A percentile compares a stretch with the other conserved stretches of the same genome.
These are phyloP conservation scores for Hestina assimilis DNA, from an alignment of 1,140 invertebrate species.

Conservation along the genomic window DNA sequence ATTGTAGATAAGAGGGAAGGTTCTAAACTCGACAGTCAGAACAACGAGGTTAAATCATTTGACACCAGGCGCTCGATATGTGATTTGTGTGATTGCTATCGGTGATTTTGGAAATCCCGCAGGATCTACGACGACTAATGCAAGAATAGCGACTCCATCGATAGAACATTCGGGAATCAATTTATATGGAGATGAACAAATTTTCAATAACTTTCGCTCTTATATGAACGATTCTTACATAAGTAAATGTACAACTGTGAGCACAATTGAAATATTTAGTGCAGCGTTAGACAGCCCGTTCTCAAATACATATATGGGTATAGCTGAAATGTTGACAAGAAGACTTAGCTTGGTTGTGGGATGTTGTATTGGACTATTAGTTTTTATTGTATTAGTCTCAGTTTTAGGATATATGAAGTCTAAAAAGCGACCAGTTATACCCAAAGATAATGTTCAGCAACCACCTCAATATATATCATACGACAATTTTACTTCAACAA, in stretches of 20 bases:
- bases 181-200: conserved; percentile 74
- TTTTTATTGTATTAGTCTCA: conserved; percentile 89
- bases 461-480: conserved; percentile 80
- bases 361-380: conserved; percentile 90
- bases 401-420: conserved; percentile 91
- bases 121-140: conserved; percentile 63
- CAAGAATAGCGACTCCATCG: conserved; percentile 72
- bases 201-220: conserved; percentile 78
- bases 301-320: conserved; percentile 82
- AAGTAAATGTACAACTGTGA: conserved; percentile 87
- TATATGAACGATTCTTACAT: conserved; percentile 85
- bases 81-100: conserved; percentile 90
- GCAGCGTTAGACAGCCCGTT: conserved; percentile 82
- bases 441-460: conserved; percentile 83
- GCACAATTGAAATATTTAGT: conserved; percentile 85
- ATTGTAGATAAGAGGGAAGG: conserved; percentile 83
- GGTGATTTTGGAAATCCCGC: conserved; percentile 81
- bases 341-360: conserved; percentile 91
- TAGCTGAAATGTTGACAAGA: conserved; percentile 85
- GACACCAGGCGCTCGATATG: conserved; percentile 87
- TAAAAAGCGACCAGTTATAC: conserved; percentile 87
- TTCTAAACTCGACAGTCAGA: conserved; percentile 83
- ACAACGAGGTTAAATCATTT: conserved; percentile 86
- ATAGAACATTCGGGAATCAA: conserved; percentile 69
- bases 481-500: conserved; percentile 66